phyloP scores from a whole-genome alignment of 2,113 vertebrate species.

The Melanocharis versteri region DNA sequence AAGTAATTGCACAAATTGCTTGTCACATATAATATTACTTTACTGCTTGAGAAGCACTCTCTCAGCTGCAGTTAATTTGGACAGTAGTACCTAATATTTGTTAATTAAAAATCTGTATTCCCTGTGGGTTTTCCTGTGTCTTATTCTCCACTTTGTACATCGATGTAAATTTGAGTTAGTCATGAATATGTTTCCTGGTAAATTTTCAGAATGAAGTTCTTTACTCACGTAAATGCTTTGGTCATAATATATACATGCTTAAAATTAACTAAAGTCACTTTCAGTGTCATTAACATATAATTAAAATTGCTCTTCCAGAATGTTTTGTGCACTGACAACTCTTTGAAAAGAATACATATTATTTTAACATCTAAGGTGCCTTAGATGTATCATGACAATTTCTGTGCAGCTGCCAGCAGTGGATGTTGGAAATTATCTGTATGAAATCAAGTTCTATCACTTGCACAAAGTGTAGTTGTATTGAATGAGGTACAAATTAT shows the following conservation, averaged over 20 bases:
- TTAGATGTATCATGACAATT: background rate
- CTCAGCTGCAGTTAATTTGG: conserved; percentile 19
- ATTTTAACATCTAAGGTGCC: background rate
- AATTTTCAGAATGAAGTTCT: background rate
- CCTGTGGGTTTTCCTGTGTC: background rate
- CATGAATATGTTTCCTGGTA: background rate
- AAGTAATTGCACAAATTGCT: conserved; percentile 30
- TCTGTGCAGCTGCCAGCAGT: background rate
- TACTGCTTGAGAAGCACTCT: conserved; percentile 22
- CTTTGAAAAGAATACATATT: background rate
- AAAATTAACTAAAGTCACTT: background rate
- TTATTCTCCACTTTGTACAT: background rate
- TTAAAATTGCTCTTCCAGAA: background rate
- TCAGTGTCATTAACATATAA: background rate
- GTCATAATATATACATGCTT: background rate
- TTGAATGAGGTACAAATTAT: background rate
- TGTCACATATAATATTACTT: conserved; percentile 20
- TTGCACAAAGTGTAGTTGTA: background rate
- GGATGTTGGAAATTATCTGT: background rate
- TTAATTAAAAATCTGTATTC: conserved; percentile 25
- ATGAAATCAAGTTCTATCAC: background rate
- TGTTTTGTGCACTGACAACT: background rate
- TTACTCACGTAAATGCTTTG: background rate
- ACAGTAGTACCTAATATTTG: background rate
- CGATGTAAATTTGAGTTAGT: background rate